A percentile compares a stretch with the other conserved stretches of the same genome.
phyloP scores from a whole-genome alignment of 1,140 invertebrate species.

The Bombyx mandarina region DNA sequence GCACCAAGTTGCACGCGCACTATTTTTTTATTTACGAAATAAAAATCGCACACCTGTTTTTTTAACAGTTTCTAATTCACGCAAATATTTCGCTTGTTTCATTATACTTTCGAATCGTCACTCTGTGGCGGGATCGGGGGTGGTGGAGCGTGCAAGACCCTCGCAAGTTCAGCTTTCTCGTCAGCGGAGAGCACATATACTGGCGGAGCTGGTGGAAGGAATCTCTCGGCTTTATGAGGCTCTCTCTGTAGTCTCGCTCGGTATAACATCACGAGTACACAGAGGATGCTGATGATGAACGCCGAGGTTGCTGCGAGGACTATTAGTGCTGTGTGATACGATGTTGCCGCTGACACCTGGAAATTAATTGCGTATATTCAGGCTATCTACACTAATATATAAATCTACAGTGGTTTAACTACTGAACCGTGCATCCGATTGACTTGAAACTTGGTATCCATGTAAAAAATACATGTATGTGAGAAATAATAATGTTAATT shows the following conservation, averaged over 20 bases:
- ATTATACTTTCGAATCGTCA: conserved; percentile 38
- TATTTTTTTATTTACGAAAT: too few relatives aligned
- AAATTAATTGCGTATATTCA: conserved; percentile 2
- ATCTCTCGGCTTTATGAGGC: conserved; percentile 69
- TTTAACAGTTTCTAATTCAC: too few relatives aligned
- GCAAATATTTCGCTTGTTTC: neutral
- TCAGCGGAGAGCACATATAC: conserved; percentile 72
- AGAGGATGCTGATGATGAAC: conserved; percentile 79
- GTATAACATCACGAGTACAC: conserved; percentile 79
- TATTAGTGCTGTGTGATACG: conserved; percentile 80
- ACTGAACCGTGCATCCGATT: too few relatives aligned
- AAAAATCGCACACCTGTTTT: too few relatives aligned
- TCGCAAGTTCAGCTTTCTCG: conserved; percentile 65
- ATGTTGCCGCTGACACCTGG: conserved; percentile 74
- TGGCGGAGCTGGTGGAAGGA: conserved; percentile 68
- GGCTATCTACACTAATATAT: too few relatives aligned
- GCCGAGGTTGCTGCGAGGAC: conserved; percentile 79
- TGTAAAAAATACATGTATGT: too few relatives aligned
- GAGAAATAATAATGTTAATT: too few relatives aligned
- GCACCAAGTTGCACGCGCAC: too few relatives aligned
- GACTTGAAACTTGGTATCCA: too few relatives aligned
- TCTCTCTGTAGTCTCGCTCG: conserved; percentile 63
- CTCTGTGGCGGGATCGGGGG: conserved; percentile 24
- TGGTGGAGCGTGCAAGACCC: conserved; percentile 45
- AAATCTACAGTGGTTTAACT: too few relatives aligned